These are phyloP conservation scores for Dipodomys ordii DNA, from an alignment of 2,113 vertebrate genomes.

Conservation along the genomic window DNA sequence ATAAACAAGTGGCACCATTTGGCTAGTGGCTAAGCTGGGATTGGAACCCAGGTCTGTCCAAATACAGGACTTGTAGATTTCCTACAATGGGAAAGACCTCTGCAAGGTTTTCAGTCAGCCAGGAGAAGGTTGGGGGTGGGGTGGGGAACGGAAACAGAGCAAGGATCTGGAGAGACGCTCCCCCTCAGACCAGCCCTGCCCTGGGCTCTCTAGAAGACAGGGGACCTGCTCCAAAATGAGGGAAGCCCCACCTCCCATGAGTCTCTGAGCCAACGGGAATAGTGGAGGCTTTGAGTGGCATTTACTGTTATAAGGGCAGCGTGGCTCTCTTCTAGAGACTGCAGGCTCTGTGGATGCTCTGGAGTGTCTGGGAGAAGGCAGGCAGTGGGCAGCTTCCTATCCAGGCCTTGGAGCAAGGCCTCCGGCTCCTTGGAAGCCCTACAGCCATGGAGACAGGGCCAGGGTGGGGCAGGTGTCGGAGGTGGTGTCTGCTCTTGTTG, in stretches of 20 bases:
- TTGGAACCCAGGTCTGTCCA: no score
- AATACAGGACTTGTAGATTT: no score
- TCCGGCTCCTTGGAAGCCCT: slow-evolving; percentile 74
- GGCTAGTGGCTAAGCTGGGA: no score
- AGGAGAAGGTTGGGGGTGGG: not conserved
- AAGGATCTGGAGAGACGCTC: slow-evolving; percentile 5
- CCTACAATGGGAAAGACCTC: no score
- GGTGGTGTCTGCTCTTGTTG: not conserved
- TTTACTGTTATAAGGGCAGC: slow-evolving; percentile 77
- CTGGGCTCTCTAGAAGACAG: not conserved
- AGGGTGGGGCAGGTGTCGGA: not conserved
- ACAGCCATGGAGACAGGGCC: not conserved
- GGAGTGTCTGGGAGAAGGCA: slow-evolving; percentile 75
- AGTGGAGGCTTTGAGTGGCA: slow-evolving; percentile 47
- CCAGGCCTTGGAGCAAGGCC: slow-evolving; percentile 81
- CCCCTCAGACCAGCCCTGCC: not conserved
- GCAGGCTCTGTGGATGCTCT: slow-evolving; percentile 81
- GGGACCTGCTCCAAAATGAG: no score
- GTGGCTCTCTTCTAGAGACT: slow-evolving; percentile 79
- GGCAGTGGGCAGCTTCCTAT: slow-evolving; percentile 83
- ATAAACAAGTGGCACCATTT: no score
- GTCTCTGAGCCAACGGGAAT: not conserved
- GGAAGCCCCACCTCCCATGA: not conserved
- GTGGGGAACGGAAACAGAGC: not conserved
- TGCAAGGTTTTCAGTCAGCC: not conserved